Conservation (phyloP, 2,888 invertebrate genomes). For the Mythimna albipuncta region DNA sequence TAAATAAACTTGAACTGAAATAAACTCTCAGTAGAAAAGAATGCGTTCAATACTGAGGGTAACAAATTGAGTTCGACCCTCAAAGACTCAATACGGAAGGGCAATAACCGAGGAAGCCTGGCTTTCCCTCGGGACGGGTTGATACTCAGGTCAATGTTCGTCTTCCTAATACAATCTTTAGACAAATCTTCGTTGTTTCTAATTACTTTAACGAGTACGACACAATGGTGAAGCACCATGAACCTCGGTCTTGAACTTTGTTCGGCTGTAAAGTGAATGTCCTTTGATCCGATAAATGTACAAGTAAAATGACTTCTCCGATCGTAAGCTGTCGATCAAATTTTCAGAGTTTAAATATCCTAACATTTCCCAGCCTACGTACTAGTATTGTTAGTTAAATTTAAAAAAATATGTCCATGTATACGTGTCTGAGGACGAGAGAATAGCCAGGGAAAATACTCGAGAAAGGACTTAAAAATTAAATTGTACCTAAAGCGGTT, state of each 20-base stretch:
- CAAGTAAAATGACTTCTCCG: too few species aligned
- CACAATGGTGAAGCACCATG: background rate
- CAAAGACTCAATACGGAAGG: background rate
- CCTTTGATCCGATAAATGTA: background rate
- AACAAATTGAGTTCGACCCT: slow-evolving; percentile 14
- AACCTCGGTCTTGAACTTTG: background rate
- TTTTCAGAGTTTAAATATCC: too few species aligned
- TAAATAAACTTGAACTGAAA: background rate
- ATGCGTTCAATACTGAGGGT: background rate
- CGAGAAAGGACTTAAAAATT: too few species aligned
- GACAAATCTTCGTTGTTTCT: background rate
- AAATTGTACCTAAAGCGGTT: too few species aligned
- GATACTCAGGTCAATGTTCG: background rate
- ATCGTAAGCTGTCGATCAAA: too few species aligned
- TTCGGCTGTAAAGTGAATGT: background rate
- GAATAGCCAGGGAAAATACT: too few species aligned
- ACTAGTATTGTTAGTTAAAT: too few species aligned
- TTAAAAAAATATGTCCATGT: too few species aligned
- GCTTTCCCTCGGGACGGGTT: background rate
- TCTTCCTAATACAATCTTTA: background rate
- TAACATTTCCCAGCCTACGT: too few species aligned
- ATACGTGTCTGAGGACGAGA: too few species aligned
- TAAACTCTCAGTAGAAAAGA: background rate
- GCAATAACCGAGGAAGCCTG: background rate
- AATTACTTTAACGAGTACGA: background rate